Conservation (phyloP, 2,113 vertebrate species). For the Nothobranchius furzeri region DNA sequence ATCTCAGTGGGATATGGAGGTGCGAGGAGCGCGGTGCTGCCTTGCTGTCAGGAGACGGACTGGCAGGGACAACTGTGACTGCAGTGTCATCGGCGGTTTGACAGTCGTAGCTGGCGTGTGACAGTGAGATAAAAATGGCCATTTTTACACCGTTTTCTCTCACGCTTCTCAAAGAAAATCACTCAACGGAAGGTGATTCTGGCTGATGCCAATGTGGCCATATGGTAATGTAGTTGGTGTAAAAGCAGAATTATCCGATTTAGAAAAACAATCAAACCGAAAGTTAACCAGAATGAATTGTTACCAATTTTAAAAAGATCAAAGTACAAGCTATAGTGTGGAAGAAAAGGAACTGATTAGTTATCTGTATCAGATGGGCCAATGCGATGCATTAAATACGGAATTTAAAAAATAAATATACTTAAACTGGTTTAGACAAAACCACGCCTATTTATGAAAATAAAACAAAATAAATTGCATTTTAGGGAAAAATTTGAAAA, state of each 20-base stretch:
- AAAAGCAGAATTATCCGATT: background rate
- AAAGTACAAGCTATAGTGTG: too few relatives aligned
- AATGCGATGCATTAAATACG: too few relatives aligned
- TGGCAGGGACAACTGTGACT: slow-evolving; percentile 38
- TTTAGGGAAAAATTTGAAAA: too few relatives aligned
- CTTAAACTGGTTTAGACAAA: too few relatives aligned
- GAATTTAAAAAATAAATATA: too few relatives aligned
- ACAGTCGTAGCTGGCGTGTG: slow-evolving; percentile 23
- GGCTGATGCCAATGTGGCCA: background rate
- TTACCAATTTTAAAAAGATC: too few relatives aligned
- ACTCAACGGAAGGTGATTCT: background rate
- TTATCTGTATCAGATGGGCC: too few relatives aligned
- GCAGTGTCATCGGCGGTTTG: slow-evolving; percentile 13
- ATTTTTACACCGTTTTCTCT: slow-evolving; percentile 15
- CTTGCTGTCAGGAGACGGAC: slow-evolving; percentile 18
- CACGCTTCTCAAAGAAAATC: slow-evolving; percentile 2
- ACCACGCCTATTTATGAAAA: too few relatives aligned
- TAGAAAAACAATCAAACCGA: too few relatives aligned
- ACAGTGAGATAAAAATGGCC: slow-evolving; percentile 16
- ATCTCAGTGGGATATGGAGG: slow-evolving; percentile 12
- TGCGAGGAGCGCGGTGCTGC: slow-evolving; percentile 7
- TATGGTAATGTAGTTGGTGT: background rate
- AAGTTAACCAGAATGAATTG: too few relatives aligned
- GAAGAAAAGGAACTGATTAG: too few relatives aligned
- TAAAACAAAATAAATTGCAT: too few relatives aligned